Base-by-base conservation (phyloP, 2,113 vertebrate species). In the Podarcis cretensis region DNA sequence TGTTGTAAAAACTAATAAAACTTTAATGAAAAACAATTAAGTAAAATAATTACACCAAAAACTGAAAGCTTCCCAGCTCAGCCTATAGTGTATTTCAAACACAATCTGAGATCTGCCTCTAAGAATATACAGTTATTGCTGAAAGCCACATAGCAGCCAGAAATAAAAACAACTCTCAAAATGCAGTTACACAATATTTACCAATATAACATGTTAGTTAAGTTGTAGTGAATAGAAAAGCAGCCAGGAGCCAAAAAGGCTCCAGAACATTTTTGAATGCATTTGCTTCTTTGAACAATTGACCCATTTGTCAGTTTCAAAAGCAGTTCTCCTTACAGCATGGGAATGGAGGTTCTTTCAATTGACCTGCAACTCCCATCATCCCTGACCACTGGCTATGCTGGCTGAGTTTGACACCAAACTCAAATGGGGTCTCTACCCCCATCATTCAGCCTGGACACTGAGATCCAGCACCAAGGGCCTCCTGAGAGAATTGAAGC, bases 11-110 rank as follows among this genome's bases (percentile, higher is more conserved):
- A 48, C 30, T 25, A 6, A 14, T 8, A 77, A 81, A 92, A 87
- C 14, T 32, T 37, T 25, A 94, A 89, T 2, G 68, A 81, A 87
- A 85, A 8, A 86, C 63, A 87, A 1, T 30, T 23, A 84, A 75
- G 35, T 92, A 87, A 85, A 63, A 85, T 18, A 75, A 18, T 32
- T 69, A 54, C 35, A 85, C 43, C 8, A 63, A 86, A 76, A 43
- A 87, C 23, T 76, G 54, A 86, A 81, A 82, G 68, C 10, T 40
- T 75, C 75, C 16, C 81, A 90, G 88, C 20, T 43, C n/a, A 82
- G 40, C 30, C 20, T n/a, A 90, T 0, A 2, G 30, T 76, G 73
- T 35, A 10, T 0, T 86, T 87, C 0, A 32, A 90, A 78, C 6
- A n/a, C 0, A 88, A 14, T 18, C 27, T 20, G 1, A 40, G 25